Percentiles rank a stretch among this genome's conserved stretches.
These are phyloP conservation scores for Falco peregrinus DNA, from an alignment of 2,797 vertebrate genomes.

Conservation along the genomic window DNA sequence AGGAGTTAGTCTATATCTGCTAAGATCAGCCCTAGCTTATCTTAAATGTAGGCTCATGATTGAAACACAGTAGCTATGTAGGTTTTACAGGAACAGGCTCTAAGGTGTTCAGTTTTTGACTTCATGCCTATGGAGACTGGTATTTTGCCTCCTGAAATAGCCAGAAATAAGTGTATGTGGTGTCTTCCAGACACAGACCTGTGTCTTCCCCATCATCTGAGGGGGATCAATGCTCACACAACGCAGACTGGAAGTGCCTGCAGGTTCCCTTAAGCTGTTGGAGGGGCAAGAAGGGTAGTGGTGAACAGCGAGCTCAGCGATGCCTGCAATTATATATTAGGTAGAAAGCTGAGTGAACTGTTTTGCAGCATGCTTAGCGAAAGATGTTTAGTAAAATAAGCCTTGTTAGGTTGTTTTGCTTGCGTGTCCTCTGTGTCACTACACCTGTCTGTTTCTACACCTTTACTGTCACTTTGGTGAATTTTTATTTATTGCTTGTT, in stretches of 20 bases:
- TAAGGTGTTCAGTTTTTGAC: not conserved
- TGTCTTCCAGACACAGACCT: not conserved
- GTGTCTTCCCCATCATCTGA: not conserved
- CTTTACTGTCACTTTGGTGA: not conserved
- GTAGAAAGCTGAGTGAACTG: not conserved
- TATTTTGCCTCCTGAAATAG: not conserved
- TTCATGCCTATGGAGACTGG: not conserved
- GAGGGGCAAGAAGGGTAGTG: not conserved
- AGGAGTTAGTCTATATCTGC: not conserved
- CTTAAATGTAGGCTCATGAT: not conserved
- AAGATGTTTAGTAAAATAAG: not conserved
- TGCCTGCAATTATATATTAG: not conserved
- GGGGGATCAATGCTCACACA: not conserved
- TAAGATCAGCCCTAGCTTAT: not conserved
- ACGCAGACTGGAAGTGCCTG: not conserved
- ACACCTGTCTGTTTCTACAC: no score
- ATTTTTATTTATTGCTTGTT: not conserved
- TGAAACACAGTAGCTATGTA: not conserved
- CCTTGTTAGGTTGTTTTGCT: not conserved
- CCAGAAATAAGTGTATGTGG: not conserved
- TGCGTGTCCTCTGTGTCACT: accelerated
- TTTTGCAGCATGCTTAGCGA: not conserved
- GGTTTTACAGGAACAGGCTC: not conserved
- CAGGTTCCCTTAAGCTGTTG: not conserved
- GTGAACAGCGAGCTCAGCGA: accelerated